These are phyloP conservation scores for Paracanthobrama guichenoti DNA, from an alignment of 2,113 vertebrate species.

Conservation along the genomic window DNA sequence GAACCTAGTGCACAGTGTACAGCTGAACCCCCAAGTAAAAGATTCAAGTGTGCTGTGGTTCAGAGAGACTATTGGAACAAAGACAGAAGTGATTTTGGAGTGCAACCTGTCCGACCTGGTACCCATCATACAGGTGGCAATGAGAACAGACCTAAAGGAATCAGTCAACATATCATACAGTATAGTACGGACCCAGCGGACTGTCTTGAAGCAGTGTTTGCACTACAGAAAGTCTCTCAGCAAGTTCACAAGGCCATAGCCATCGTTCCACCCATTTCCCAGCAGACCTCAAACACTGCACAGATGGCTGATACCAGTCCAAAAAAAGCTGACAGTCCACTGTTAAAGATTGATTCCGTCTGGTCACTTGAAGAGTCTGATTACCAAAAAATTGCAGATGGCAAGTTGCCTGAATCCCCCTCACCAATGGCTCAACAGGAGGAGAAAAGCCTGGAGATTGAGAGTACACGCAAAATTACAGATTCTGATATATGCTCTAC, in stretches of 20 bases:
- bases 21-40: conserved; percentile 5
- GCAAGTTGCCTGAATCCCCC: neutral
- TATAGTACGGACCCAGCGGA: conserved; percentile 15
- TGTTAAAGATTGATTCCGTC: conserved; percentile 40
- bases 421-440: neutral
- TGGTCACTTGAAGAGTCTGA: conserved; percentile 9
- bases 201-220: conserved; percentile 14
- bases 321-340: conserved; percentile 5
- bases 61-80: conserved; percentile 10
- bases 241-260: conserved; percentile 51
- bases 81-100: neutral
- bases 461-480: neutral
- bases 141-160: neutral
- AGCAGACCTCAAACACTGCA: conserved; percentile 17
- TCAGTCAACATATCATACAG: neutral
- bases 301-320: neutral
- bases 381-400: neutral
- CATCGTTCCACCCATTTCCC: conserved; percentile 58
- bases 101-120: neutral
- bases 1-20: neutral
- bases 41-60: neutral
- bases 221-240: conserved; percentile 1
- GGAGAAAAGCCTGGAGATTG: neutral
- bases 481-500: neutral
- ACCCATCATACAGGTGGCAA: neutral